phyloP scores from a whole-genome alignment of 2,888 invertebrate species.

The Caenorhabditis doughertyi region DNA sequence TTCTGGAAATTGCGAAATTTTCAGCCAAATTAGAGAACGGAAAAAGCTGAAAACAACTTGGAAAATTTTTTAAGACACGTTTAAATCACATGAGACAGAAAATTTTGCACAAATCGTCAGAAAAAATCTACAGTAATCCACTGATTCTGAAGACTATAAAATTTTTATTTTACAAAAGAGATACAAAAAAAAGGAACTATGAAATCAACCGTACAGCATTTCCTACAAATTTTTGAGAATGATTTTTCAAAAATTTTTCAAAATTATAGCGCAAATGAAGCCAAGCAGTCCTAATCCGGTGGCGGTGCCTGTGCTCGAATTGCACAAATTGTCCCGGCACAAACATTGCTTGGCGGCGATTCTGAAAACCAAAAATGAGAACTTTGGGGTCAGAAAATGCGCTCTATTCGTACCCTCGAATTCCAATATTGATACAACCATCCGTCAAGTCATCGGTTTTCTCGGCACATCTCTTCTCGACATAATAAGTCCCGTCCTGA shows the following conservation, averaged over 20 bases:
- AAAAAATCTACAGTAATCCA: too few species aligned
- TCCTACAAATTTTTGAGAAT: conserved; percentile 4
- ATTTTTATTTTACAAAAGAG: neutral
- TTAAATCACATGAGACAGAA: too few species aligned
- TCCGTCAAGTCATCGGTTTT: conserved; percentile 60
- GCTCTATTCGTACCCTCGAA: conserved; percentile 52
- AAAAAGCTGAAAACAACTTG: too few species aligned
- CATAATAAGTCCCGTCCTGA: conserved; percentile 68
- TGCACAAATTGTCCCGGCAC: conserved; percentile 63
- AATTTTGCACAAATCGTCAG: too few species aligned
- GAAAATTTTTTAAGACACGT: too few species aligned
- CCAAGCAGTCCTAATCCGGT: conserved; percentile 34
- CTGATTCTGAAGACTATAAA: too few species aligned
- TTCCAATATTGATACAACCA: conserved; percentile 64
- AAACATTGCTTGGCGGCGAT: conserved; percentile 64
- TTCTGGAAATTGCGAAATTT: conserved; percentile 7
- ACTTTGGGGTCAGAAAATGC: neutral
- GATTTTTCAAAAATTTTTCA: conserved; percentile 1
- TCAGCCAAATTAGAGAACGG: neutral
- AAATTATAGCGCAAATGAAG: conserved; percentile 5
- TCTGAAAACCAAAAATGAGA: conserved; percentile 39
- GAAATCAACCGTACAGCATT: conserved; percentile 32
- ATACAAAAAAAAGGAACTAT: neutral
- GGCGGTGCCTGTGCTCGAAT: conserved; percentile 41
- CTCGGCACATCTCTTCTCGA: conserved; percentile 68